Evolutionary conservation across 2,113 vertebrate species (phyloP).

Genomic region (Lucifuga dentata): DNA sequence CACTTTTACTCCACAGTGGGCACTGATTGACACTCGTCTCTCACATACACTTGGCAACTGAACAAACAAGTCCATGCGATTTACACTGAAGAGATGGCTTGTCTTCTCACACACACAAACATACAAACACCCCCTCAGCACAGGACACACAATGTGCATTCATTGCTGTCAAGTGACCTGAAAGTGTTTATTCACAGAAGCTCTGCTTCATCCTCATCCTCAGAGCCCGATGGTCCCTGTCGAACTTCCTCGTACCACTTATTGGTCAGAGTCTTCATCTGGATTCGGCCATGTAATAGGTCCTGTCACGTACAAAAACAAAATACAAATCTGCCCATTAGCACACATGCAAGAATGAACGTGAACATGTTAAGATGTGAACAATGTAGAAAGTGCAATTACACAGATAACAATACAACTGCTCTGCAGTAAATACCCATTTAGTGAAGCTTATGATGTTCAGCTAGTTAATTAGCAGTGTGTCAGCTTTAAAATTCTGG

Average conservation of each 20-base stretch:
- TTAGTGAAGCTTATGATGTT: background rate
- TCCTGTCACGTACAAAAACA: slow-evolving; percentile 80
- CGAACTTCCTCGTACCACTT: slow-evolving; percentile 99
- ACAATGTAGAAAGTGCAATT: background rate
- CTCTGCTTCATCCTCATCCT: slow-evolving; percentile 94
- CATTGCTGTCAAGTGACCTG: background rate
- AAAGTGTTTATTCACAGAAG: slow-evolving; percentile 83
- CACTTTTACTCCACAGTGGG: slow-evolving; percentile 2
- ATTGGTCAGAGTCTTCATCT: slow-evolving; percentile 98
- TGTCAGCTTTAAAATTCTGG: no score
- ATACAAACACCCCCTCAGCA: background rate
- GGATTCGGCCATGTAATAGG: slow-evolving; percentile 92
- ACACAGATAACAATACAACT: background rate
- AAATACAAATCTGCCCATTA: background rate
- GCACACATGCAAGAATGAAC: background rate
- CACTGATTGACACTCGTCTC: slow-evolving; percentile 7
- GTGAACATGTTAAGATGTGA: background rate
- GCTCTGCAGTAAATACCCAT: background rate
- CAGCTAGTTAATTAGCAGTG: no score
- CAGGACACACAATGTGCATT: slow-evolving; percentile 23
- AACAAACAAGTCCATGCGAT: slow-evolving; percentile 21
- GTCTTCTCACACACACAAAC: background rate
- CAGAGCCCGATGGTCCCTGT: slow-evolving; percentile 96
- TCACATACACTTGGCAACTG: slow-evolving; percentile 23
- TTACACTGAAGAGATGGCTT: slow-evolving; percentile 7